Evolutionary conservation across 2,797 vertebrate species (phyloP), one percentile per base, ranked within the genome.

Genomic region (Sebastes minor): DNA sequence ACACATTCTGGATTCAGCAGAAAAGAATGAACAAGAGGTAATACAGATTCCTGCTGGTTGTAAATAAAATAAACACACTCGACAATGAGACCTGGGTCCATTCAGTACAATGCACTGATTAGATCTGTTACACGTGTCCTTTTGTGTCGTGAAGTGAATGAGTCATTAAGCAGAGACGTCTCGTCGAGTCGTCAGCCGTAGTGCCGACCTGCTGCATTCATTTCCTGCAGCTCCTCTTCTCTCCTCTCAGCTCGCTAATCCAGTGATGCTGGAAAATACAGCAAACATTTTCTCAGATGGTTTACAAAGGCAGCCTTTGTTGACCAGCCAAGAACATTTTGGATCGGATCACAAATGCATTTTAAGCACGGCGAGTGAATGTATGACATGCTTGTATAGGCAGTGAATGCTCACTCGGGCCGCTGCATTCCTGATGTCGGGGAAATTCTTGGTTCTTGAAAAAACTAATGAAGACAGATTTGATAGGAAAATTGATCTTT

Each of bases 221-320:
- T 75, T 81, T 78, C 49, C 78, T 56, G 60, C 77, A 28, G 82
- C 84, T 74, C 68, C 82, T 83, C 86, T 83, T 75, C 69, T 30
- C 74, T 78, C 42, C 74, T 74, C 82, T 28, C 71, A 2, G 74
- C 76, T 76, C 86, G 14, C 79, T 81, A 66, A 87, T 85, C 85
- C 83, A 68, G 35, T 6, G 83, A 90, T 62, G 86, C 87, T 88
- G 89, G 85, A 88, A 89, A 91, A 88, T 84, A 83, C 90, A 78
- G 89, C 88, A 92, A 90, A 91, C 77, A 89, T 91, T 85, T 88
- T 88, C 84, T 91, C 52, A 68, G 71, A 78, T 73, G 87, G 72
- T 89, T 85, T 84, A 92, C 85, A 94, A 91, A 91, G 89, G 53
- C 85, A 9, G 86, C 56, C 80, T 91, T 89, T 93, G 89, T 90